These are phyloP conservation scores for Pipistrellus pipistrellus DNA, from an alignment of 2,797 vertebrate species.

Conservation along the genomic window DNA sequence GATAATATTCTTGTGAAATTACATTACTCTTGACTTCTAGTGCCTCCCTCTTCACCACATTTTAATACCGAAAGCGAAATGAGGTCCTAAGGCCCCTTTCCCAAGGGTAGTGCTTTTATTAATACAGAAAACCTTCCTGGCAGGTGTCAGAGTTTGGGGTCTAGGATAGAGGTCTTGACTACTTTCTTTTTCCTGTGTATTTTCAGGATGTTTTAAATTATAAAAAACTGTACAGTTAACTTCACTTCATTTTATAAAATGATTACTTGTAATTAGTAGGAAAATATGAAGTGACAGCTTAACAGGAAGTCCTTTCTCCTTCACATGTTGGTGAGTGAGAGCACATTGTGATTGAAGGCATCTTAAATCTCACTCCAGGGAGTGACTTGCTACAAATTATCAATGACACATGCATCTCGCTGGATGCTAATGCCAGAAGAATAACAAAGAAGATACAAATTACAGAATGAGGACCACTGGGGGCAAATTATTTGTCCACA, in stretches of 20 bases:
- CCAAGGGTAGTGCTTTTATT: not conserved
- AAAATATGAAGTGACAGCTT: constrained; percentile 10
- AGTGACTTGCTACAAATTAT: not conserved
- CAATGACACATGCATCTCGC: not conserved
- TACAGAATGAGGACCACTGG: not conserved
- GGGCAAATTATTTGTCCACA: not conserved
- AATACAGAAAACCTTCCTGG: not conserved
- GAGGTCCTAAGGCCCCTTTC: not conserved
- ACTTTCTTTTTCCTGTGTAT: not conserved
- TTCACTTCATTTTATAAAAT: not conserved
- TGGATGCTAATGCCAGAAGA: not conserved
- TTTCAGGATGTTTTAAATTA: constrained; percentile 33
- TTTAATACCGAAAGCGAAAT: constrained; percentile 47
- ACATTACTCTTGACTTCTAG: constrained; percentile 3
- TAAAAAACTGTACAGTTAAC: not conserved
- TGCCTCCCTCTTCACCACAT: constrained; percentile 3
- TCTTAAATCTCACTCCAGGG: not conserved
- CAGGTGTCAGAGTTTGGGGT: not conserved
- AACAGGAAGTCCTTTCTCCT: not conserved
- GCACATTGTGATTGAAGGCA: not conserved
- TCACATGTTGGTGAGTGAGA: not conserved
- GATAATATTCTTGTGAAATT: constrained; percentile 28
- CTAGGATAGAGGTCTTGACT: not conserved
- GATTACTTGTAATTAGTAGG: not conserved
- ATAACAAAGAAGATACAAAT: not conserved